Conservation (phyloP, 2,113 vertebrate species). For the Cranoglanis bouderius region DNA sequence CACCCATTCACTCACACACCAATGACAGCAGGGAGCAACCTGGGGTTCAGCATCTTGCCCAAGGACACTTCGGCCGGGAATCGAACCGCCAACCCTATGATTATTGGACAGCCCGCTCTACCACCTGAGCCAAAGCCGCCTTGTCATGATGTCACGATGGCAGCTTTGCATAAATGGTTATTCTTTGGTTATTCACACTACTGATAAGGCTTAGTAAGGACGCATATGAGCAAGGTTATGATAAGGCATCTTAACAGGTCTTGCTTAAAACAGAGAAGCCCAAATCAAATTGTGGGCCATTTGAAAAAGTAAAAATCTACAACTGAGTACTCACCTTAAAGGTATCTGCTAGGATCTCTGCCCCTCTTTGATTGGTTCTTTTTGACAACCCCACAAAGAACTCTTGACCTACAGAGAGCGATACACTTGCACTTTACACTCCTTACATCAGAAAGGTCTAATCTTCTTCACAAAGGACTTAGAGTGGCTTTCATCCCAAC, state of each 20-base stretch:
- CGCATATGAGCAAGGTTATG: background rate
- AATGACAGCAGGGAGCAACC: too few species aligned
- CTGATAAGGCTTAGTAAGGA: background rate
- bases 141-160: too few species aligned
- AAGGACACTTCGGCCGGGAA: too few species aligned
- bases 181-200: background rate
- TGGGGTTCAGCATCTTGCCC: too few species aligned
- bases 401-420: constrained; percentile 83
- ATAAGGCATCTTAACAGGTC: background rate
- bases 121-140: too few species aligned
- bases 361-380: constrained; percentile 95
- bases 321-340: constrained; percentile 86
- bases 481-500: background rate
- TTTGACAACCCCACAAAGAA: constrained; percentile 98
- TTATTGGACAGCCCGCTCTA: too few species aligned
- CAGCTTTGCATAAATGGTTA: background rate
- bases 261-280: background rate
- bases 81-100: too few species aligned
- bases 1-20: too few species aligned
- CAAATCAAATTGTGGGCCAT: background rate
- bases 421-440: constrained; percentile 39
- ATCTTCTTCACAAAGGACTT: background rate
- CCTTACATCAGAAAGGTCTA: background rate
- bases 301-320: background rate
- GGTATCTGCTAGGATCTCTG: constrained; percentile 94